These are phyloP conservation scores for Nesidiocoris tenuis DNA, from an alignment of 2,888 invertebrate species.

Conservation along the genomic window DNA sequence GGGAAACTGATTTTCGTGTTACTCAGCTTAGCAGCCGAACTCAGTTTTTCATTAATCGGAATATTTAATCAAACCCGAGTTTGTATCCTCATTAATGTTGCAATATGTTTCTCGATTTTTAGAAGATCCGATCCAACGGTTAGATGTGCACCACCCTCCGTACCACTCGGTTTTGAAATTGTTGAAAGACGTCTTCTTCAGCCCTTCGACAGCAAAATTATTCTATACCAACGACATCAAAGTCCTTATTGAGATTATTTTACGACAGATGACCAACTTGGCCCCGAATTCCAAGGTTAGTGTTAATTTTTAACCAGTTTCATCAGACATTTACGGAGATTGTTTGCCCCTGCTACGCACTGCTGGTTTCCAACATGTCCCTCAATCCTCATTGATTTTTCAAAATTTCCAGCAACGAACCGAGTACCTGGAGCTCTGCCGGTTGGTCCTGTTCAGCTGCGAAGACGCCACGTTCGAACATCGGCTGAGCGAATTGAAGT, in stretches of 20 bases:
- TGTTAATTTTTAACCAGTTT: constrained; percentile 17
- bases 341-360: too few relatives aligned
- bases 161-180: constrained; percentile 86
- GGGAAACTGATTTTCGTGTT: too few relatives aligned
- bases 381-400: too few relatives aligned
- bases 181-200: constrained; percentile 80
- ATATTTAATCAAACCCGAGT: too few relatives aligned
- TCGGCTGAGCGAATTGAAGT: constrained; percentile 42
- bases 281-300: constrained; percentile 80
- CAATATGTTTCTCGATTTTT: too few relatives aligned
- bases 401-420: constrained; percentile 68
- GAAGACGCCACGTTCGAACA: constrained; percentile 45
- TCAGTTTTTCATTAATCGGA: too few relatives aligned
- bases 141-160: constrained; percentile 77
- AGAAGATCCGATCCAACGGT: constrained; percentile 86
- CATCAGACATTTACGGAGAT: too few relatives aligned
- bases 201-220: constrained; percentile 74
- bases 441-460: constrained; percentile 64
- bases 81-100: too few relatives aligned
- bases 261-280: constrained; percentile 85
- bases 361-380: too few relatives aligned
- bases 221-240: constrained; percentile 95
- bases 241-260: constrained; percentile 89
- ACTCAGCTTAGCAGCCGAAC: too few relatives aligned
- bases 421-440: constrained; percentile 75